A percentile compares a stretch with the other conserved stretches of the same genome.
Evolutionary conservation across 2,888 invertebrate genomes (phyloP).

Genomic region (Amphiduros pacificus): DNA sequence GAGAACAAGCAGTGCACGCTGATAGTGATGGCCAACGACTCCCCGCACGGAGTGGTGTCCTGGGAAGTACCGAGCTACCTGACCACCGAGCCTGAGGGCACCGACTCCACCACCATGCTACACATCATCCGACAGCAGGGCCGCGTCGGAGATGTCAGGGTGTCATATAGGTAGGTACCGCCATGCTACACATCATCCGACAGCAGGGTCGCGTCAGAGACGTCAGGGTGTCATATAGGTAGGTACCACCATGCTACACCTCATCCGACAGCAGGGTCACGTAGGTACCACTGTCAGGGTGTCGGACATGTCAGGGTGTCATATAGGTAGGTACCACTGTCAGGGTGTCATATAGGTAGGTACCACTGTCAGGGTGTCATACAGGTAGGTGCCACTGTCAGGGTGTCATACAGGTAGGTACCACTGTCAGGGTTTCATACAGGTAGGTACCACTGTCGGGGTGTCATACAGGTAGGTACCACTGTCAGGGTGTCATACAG

Average conservation of each 20-base stretch:
- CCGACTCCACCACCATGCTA: conserved; percentile 37
- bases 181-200: neutral
- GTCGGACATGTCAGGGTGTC: too few relatives aligned
- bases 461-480: too few relatives aligned
- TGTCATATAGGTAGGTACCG: conserved; percentile 45
- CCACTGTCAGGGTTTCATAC: too few relatives aligned
- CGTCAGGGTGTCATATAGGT: too few relatives aligned
- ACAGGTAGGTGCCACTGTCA: too few relatives aligned
- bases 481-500: too few relatives aligned
- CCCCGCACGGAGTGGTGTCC: conserved; percentile 52
- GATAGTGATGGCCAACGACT: conserved; percentile 54
- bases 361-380: too few relatives aligned
- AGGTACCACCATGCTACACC: conserved; percentile 34
- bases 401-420: too few relatives aligned
- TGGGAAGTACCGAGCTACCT: conserved; percentile 41
- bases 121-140: conserved; percentile 49
- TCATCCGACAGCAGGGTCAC: conserved; percentile 49
- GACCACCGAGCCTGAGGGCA: conserved; percentile 42
- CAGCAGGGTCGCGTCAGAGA: neutral
- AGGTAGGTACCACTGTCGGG: too few relatives aligned
- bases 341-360: too few relatives aligned
- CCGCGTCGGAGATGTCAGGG: conserved; percentile 39
- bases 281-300: conserved; percentile 39
- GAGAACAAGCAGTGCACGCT: conserved; percentile 34
- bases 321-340: too few relatives aligned